Conservation (phyloP, 2,888 invertebrate genomes). For the Piscicola geometra region DNA sequence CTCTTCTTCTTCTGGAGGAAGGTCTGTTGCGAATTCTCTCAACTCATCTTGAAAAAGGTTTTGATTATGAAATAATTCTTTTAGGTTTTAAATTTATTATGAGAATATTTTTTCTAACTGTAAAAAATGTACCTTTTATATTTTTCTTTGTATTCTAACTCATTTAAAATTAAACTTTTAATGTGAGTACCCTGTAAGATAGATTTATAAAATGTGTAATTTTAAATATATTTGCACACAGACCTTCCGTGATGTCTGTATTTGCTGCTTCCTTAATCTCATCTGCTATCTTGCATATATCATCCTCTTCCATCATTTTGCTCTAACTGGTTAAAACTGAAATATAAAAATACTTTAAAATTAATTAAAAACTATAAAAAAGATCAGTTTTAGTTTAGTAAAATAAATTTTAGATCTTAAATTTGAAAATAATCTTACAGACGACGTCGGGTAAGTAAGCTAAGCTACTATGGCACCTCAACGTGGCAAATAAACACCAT, state of each 20-base stretch:
- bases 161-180: no score
- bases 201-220: background rate
- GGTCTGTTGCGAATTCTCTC: no score
- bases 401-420: background rate
- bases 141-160: no score
- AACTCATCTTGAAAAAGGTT: no score
- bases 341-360: background rate
- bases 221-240: background rate
- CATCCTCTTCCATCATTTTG: constrained; percentile 49
- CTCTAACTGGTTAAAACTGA: background rate
- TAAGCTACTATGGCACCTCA: background rate
- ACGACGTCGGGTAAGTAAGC: background rate
- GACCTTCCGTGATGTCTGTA: constrained; percentile 43
- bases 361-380: background rate
- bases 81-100: no score
- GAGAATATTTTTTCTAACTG: no score
- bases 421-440: background rate
- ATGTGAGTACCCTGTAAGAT: no score
- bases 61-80: no score
- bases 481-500: background rate
- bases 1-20: background rate
- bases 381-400: background rate
- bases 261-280: constrained; percentile 43
- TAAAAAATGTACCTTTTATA: no score
- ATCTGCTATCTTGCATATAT: constrained; percentile 39